A percentile compares a stretch with the other conserved stretches of the same genome.
phyloP scores from a whole-genome alignment of 2,888 invertebrate genomes.

The Rhamphomyia laevipes region DNA sequence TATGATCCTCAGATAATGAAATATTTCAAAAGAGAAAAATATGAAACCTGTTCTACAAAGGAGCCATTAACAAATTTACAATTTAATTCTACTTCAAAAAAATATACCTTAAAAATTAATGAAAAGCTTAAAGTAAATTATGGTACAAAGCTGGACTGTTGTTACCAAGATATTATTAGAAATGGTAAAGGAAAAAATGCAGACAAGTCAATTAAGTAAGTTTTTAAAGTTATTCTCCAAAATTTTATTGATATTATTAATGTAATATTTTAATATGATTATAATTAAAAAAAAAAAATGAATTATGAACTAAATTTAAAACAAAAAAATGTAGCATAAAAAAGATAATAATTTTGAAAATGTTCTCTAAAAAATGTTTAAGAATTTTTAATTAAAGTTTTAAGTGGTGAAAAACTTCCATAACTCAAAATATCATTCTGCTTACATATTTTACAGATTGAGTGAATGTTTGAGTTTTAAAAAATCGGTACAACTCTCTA shows the following conservation, averaged over 20 bases:
- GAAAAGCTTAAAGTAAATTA: conserved; percentile 20
- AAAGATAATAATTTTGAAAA: no score
- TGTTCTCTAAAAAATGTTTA: no score
- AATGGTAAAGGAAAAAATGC: conserved; percentile 21
- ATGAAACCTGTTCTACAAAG: conserved; percentile 40
- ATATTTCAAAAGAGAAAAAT: conserved; percentile 42
- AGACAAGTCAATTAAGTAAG: conserved; percentile 26
- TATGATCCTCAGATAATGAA: conserved; percentile 43
- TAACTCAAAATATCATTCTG: no score
- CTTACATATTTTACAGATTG: conserved; percentile 16
- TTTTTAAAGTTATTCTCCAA: no score
- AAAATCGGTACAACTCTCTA: conserved; percentile 26
- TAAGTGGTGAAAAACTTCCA: no score
- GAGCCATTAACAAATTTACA: conserved; percentile 28
- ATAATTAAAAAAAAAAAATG: no score
- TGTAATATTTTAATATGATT: no score
- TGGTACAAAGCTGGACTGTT: conserved; percentile 24
- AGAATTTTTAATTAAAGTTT: no score
- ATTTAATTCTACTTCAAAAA: conserved; percentile 21
- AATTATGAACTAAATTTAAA: no score
- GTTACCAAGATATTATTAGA: conserved; percentile 30
- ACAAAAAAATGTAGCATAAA: no score
- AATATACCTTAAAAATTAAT: conserved; percentile 27
- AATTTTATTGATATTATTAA: no score
- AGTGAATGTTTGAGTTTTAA: conserved; percentile 39